Evolutionary conservation across 2,797 vertebrate genomes (phyloP), one percentile per base, ranked within the genome.

Genomic region (Nasua narica): DNA sequence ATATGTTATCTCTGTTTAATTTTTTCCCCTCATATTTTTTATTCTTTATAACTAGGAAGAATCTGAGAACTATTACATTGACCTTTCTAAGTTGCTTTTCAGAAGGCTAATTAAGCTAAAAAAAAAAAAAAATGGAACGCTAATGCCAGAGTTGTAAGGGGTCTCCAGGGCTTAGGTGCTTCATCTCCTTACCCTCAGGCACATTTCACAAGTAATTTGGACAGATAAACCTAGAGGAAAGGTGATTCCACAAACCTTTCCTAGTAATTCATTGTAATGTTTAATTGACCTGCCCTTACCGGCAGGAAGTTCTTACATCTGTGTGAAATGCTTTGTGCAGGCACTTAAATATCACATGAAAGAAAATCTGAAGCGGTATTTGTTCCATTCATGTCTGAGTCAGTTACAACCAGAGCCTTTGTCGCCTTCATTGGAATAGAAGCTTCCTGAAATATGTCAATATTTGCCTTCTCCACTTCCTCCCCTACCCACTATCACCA

Each of bases 391-490:
- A 27, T 52, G 8, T 37, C 46, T 40, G 4, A 23, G 50, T 83
- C 37, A 60, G 4, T 50, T 94, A 70, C 14, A 54, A 18, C 15
- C 60, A 29, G 46, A 58, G 23, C 5, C 19, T 87, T 92, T 87
- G 81, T 88, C 23, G 93, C 56, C 35, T 90, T 83, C 19, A 50
- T 88, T 87, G 82, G 72, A 91, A 87, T 32, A 79, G 81, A 96
- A 85, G 27, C 81, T 88, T 96, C 77, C 77, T 90, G 74, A 93
- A 93, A 93, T 65, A 67, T 29, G 52, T 94, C 87, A 90, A 19
- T 90, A 93, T 95, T 96, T 90, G 62, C 56, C 32, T 69, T 60
- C 46, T 91, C 35, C 40, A 2, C 79, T 88, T 79, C 60, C 46
- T 67, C 3, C 2, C 37, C 52, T 29, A 25, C 43, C 7, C n/a